Evolutionary conservation across 2,888 invertebrate species (phyloP).

Genomic region (Eristalis tenax): DNA sequence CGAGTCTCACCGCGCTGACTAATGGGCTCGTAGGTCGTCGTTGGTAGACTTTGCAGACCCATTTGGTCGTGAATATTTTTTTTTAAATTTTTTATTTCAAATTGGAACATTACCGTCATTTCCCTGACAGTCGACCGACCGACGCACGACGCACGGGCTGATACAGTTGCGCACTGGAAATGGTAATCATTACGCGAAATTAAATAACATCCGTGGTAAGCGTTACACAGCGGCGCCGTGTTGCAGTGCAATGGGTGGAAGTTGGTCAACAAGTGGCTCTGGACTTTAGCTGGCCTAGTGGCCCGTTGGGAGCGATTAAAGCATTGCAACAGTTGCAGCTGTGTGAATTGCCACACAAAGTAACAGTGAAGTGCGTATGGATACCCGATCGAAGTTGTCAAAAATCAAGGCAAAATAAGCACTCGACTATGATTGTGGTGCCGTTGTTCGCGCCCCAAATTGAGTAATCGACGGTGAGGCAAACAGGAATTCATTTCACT

Average conservation of each 20-base stretch:
- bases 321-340: background rate
- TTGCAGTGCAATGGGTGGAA: background rate
- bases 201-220: background rate
- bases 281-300: background rate
- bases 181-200: background rate
- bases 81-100: background rate
- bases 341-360: background rate
- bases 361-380: too few relatives aligned
- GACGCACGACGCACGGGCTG: background rate
- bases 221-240: background rate
- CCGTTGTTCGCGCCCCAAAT: background rate
- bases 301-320: background rate
- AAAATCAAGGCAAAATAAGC: background rate
- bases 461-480: background rate
- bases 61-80: background rate
- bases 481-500: background rate
- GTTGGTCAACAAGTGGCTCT: background rate
- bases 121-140: background rate
- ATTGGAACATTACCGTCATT: background rate
- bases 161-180: background rate
- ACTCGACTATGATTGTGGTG: background rate
- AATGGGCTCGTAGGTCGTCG: background rate
- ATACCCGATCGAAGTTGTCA: background rate
- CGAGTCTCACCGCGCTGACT: background rate
- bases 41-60: background rate